phyloP scores from a whole-genome alignment of 2,888 invertebrate species.

The Eucera pruinosa region DNA sequence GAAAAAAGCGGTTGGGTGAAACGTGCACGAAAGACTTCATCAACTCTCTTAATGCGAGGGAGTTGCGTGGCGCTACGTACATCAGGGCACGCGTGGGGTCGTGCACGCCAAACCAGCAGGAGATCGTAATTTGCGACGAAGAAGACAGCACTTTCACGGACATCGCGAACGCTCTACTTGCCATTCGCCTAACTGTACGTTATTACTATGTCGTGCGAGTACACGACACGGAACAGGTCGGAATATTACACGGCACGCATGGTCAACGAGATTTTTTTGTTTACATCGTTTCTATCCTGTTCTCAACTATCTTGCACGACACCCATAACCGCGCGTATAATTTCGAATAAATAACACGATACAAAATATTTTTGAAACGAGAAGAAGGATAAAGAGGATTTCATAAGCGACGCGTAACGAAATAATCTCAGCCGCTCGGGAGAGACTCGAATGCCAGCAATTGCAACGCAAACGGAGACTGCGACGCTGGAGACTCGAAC shows the following conservation, averaged over 20 bases:
- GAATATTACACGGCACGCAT: background rate
- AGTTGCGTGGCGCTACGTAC: constrained; percentile 59
- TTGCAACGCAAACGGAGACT: background rate
- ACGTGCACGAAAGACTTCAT: constrained; percentile 60
- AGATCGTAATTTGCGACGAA: constrained; percentile 63
- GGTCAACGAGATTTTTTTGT: background rate
- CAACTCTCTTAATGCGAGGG: constrained; percentile 61
- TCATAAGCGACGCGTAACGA: no score
- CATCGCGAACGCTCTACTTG: constrained; percentile 59
- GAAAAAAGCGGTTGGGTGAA: constrained; percentile 27
- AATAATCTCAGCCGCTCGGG: no score
- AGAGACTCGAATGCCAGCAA: background rate
- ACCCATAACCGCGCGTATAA: background rate
- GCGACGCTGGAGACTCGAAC: constrained; percentile 8
- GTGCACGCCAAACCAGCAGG: constrained; percentile 55
- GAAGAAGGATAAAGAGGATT: no score
- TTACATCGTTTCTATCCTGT: constrained; percentile 4
- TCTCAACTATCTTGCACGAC: background rate
- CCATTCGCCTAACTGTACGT: constrained; percentile 59
- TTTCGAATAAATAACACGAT: no score
- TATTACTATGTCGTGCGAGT: constrained; percentile 24
- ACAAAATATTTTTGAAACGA: no score
- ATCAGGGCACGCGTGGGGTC: constrained; percentile 59
- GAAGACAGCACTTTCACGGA: constrained; percentile 60
- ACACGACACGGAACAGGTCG: background rate